These are phyloP conservation scores for Rhinolophus sinicus DNA, from an alignment of 2,113 vertebrate species.

Conservation along the genomic window DNA sequence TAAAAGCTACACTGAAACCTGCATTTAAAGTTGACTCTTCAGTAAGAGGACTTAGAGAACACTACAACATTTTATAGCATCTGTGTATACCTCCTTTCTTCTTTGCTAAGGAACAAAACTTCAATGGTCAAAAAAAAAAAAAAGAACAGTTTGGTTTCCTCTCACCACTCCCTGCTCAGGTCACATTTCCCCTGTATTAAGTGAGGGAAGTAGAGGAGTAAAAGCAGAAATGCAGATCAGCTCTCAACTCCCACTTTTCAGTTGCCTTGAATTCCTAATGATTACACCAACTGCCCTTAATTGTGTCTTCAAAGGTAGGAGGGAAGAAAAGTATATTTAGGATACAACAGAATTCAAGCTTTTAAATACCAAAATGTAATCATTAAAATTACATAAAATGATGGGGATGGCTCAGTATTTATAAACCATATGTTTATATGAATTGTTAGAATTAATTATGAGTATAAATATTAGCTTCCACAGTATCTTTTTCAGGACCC, in stretches of 20 bases:
- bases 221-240: slow-evolving; percentile 35
- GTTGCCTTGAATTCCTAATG: slow-evolving; percentile 55
- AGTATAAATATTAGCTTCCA: background rate
- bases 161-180: slow-evolving; percentile 54
- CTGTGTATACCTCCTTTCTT: background rate
- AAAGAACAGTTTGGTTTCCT: slow-evolving; percentile 21
- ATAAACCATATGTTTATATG: background rate
- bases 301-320: background rate
- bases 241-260: background rate
- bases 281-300: background rate
- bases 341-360: background rate
- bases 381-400: background rate
- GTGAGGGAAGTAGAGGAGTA: background rate
- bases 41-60: background rate
- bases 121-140: slow-evolving; percentile 17
- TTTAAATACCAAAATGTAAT: slow-evolving; percentile 18
- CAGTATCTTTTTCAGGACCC: background rate
- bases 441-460: background rate
- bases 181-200: slow-evolving; percentile 57
- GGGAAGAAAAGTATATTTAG: background rate
- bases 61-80: background rate
- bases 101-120: slow-evolving; percentile 52
- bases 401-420: background rate
- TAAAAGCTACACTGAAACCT: background rate
- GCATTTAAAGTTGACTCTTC: background rate